phyloP scores from a whole-genome alignment of 2,797 vertebrate species.

The Acrossocheilus wenchowensis region DNA sequence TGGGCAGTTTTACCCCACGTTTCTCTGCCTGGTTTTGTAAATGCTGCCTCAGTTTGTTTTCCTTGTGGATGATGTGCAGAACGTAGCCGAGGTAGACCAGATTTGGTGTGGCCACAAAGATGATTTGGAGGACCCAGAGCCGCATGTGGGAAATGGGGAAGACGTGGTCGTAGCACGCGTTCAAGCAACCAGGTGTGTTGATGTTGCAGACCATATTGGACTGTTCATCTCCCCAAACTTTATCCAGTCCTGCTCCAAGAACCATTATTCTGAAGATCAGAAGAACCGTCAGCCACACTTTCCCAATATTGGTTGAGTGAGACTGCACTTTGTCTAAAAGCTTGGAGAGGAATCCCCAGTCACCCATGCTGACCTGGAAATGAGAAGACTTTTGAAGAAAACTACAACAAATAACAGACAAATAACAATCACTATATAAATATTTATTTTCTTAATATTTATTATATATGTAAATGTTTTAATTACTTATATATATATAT shows the following conservation, averaged over 20 bases:
- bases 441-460: neutral
- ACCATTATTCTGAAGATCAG: constrained; percentile 95
- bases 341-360: constrained; percentile 91
- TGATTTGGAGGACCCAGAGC: constrained; percentile 94
- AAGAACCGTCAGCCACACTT: constrained; percentile 91
- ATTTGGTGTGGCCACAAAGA: constrained; percentile 87
- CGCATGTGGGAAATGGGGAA: constrained; percentile 93
- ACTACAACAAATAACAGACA: neutral
- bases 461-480: neutral
- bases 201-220: constrained; percentile 88
- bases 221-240: constrained; percentile 92
- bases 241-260: constrained; percentile 86
- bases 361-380: constrained; percentile 79
- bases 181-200: constrained; percentile 84
- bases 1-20: constrained; percentile 71
- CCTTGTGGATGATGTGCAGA: constrained; percentile 80
- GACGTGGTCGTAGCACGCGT: constrained; percentile 85
- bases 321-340: constrained; percentile 92
- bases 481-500: neutral
- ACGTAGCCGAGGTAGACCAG: constrained; percentile 89
- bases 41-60: constrained; percentile 83
- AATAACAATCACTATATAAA: neutral
- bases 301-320: constrained; percentile 89
- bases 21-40: constrained; percentile 71
- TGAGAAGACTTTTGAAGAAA: constrained; percentile 3